phyloP scores from a whole-genome alignment of 2,888 invertebrate species.

The Cosmia trapezina region DNA sequence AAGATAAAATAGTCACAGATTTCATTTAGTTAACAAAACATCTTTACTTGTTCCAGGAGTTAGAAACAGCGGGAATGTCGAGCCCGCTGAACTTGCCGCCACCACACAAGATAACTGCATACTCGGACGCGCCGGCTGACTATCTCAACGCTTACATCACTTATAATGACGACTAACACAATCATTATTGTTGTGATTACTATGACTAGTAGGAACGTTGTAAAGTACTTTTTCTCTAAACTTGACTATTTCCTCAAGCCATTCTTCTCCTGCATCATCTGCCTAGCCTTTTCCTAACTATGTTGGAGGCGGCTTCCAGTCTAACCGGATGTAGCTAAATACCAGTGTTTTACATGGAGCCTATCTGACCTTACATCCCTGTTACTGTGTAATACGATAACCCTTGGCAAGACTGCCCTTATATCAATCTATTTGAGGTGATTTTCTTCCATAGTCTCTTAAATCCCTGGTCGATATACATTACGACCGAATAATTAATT shows the following conservation, averaged over 20 bases:
- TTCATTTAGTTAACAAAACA: background rate
- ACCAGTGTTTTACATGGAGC: background rate
- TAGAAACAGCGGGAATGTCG: slow-evolving; percentile 55
- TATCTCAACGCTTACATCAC: slow-evolving; percentile 83
- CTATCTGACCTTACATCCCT: background rate
- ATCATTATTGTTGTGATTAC: background rate
- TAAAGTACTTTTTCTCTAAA: background rate
- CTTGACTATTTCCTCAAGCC: background rate
- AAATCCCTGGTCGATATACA: no score
- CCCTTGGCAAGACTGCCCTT: background rate
- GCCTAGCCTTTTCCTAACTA: background rate
- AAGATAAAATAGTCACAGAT: no score
- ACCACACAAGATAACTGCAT: slow-evolving; percentile 72
- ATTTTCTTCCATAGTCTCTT: no score
- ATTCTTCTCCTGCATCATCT: background rate
- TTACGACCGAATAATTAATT: no score
- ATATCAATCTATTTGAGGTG: background rate
- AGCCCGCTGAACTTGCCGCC: slow-evolving; percentile 39
- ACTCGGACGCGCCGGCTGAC: slow-evolving; percentile 75
- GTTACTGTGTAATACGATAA: background rate
- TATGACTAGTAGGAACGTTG: background rate
- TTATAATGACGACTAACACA: slow-evolving; percentile 75
- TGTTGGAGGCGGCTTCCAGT: background rate
- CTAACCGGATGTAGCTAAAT: background rate
- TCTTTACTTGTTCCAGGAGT: slow-evolving; percentile 41